Conservation (phyloP, 2,113 vertebrate genomes). For the Phrynosoma platyrhinos region DNA sequence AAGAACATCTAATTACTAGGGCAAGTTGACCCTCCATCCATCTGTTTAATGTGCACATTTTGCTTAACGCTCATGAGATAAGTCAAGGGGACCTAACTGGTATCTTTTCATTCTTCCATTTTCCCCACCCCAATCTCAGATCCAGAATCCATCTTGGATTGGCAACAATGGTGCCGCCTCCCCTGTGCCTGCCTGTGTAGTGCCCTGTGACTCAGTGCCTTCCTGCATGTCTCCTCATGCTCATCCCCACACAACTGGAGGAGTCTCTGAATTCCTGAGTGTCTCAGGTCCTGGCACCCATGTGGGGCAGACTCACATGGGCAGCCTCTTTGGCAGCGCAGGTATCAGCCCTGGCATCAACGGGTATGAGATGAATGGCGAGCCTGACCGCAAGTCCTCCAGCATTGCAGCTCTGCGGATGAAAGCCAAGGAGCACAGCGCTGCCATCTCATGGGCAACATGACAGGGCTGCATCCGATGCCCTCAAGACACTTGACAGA, state of each 20-base stretch:
- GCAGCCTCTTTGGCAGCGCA: slow-evolving; percentile 88
- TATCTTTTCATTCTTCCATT: slow-evolving; percentile 28
- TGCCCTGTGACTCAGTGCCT: slow-evolving; percentile 93
- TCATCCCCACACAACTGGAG: slow-evolving; percentile 88
- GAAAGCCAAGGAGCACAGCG: slow-evolving; percentile 99
- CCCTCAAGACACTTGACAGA: slow-evolving; percentile 57
- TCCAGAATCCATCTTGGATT: slow-evolving; percentile 98
- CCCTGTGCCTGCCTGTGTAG: slow-evolving; percentile 93
- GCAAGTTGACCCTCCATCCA: background rate
- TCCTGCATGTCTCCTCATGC: slow-evolving; percentile 94
- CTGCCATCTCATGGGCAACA: slow-evolving; percentile 99
- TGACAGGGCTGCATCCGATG: slow-evolving; percentile 78
- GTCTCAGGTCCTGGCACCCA: slow-evolving; percentile 86
- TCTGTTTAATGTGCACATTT: background rate
- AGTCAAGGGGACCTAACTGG: rapidly evolving
- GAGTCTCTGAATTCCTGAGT: slow-evolving; percentile 92
- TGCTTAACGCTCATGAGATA: background rate
- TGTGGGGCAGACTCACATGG: slow-evolving; percentile 95
- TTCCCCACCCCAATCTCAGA: slow-evolving; percentile 77
- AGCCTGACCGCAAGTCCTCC: slow-evolving; percentile 98
- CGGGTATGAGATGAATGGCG: slow-evolving; percentile 92
- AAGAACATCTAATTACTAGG: background rate
- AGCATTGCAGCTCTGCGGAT: slow-evolving; percentile 97
- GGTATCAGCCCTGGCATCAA: slow-evolving; percentile 89
- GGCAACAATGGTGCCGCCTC: slow-evolving; percentile 89